Percentiles rank a stretch among this genome's conserved stretches.
These are phyloP conservation scores for Sceliomorpha sp. DNA, from an alignment of 2,888 invertebrate genomes.

Conservation along the genomic window DNA sequence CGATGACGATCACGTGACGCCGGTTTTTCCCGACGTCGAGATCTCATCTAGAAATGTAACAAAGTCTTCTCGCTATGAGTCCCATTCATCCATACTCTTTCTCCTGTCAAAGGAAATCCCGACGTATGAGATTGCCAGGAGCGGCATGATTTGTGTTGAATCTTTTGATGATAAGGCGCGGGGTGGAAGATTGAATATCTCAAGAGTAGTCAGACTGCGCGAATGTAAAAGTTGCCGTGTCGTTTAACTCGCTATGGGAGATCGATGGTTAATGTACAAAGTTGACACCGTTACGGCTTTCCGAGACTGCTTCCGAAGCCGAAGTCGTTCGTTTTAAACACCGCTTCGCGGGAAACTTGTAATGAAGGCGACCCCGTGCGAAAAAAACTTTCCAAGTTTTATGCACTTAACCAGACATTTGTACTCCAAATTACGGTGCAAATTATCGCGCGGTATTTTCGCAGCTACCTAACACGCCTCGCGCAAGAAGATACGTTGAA, in stretches of 20 bases:
- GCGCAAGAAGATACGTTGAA: too few species aligned
- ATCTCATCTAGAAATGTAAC: conserved; percentile 23
- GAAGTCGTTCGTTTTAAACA: conserved; percentile 21
- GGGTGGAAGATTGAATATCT: conserved; percentile 52
- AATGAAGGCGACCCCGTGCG: background rate
- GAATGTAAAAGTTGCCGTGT: conserved; percentile 58
- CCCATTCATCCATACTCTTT: conserved; percentile 50
- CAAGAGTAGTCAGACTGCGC: conserved; percentile 41
- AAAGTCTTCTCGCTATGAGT: conserved; percentile 45
- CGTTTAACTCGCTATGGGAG: conserved; percentile 63
- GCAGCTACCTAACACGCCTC: too few species aligned
- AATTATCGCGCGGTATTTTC: too few species aligned
- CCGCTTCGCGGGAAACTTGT: background rate
- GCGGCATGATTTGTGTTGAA: conserved; percentile 52
- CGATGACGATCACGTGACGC: conserved; percentile 40
- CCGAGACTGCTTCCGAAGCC: background rate
- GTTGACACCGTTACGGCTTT: conserved; percentile 65
- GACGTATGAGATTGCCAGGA: conserved; percentile 46
- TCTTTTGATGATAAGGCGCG: conserved; percentile 50
- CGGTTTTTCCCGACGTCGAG: conserved; percentile 24
- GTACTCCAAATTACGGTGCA: too few species aligned
- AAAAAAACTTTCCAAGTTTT: too few species aligned
- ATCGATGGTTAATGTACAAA: conserved; percentile 75
- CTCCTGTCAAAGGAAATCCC: conserved; percentile 46
- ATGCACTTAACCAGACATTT: too few species aligned